Evolutionary conservation across 2,113 vertebrate genomes (phyloP), one percentile per base, ranked within the genome.

Genomic region (Grantiella picta): DNA sequence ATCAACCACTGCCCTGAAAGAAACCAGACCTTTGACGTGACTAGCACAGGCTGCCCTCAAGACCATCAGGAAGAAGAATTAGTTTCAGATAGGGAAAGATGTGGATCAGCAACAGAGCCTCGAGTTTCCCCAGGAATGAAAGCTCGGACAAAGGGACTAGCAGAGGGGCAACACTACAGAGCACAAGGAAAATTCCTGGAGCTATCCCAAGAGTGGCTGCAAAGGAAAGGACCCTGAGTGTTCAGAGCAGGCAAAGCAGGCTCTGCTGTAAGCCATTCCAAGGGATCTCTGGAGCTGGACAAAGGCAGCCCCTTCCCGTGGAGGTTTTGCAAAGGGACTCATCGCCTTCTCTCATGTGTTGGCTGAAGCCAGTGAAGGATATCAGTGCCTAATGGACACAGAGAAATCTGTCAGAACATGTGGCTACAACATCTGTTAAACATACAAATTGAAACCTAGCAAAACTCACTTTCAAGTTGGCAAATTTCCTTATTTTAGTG

Each of bases 21-120:
- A 95, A 96, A 92, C 33, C 95, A 94, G 91, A 93, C 42, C 92
- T 86, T 75, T 91, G 65, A 89, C 36, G 89, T 52, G 73, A 89
- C 86, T 86, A 60, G 91, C 77, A 87, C 65, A 5, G 73, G 65
- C 89, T 87, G 91, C 79, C 66, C 59, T 71, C 12, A 17, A 86
- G 65, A 68, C 56, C 11, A 3, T 60, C 47, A 66, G 33, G 64
- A 92, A 91, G 78, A 95, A 91, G 73, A 82, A 92, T 87, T 89
- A 33, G 68, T 91, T 79, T 84, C 87, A 87, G 81, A 66, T 9
- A 71, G 70, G 24, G 47, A 36, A 70, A 92, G 75, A 69, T 4
- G 1, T 7, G 23, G 54, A 31, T 64, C 63, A 52, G 83, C 8
- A 57, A 27, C 70, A 44, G 50, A 3, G 10, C 56, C 54, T 82